These are phyloP conservation scores for Lepidochrysops patricia DNA, from an alignment of 2,888 invertebrate genomes.

Conservation along the genomic window DNA sequence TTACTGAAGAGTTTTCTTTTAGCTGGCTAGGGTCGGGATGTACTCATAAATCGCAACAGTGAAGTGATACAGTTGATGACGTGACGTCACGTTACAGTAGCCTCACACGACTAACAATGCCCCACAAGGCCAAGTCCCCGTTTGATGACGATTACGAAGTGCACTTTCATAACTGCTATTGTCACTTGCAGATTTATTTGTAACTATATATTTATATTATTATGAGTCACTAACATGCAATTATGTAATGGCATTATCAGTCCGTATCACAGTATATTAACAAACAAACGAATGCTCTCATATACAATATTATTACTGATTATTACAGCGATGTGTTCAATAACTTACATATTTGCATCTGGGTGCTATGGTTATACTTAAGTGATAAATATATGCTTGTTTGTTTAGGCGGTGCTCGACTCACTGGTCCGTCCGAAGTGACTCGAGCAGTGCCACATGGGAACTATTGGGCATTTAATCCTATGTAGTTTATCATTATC, in stretches of 20 bases:
- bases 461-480: conserved; percentile 76
- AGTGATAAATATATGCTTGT: conserved; percentile 70
- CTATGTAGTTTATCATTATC: conserved; percentile 73
- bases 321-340: conserved; percentile 53
- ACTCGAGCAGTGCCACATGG: conserved; percentile 59
- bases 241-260: conserved; percentile 67
- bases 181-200: conserved; percentile 69
- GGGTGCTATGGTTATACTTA: conserved; percentile 73
- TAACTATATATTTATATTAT: conserved; percentile 74
- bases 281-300: conserved; percentile 63
- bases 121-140: conserved; percentile 76
- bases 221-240: conserved; percentile 75
- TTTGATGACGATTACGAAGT: conserved; percentile 63
- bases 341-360: conserved; percentile 74
- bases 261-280: conserved; percentile 62
- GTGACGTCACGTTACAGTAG: conserved; percentile 62
- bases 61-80: conserved; percentile 70
- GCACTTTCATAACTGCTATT: conserved; percentile 72
- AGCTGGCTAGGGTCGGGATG: conserved; percentile 44
- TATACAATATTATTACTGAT: conserved; percentile 39
- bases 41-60: conserved; percentile 27
- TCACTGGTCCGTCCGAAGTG: conserved; percentile 28
- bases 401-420: conserved; percentile 56
- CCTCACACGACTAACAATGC: conserved; percentile 71
- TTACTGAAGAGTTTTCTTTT: conserved; percentile 54